Evolutionary conservation across 2,797 vertebrate species (phyloP).

Genomic region (Harpagifer antarcticus): DNA sequence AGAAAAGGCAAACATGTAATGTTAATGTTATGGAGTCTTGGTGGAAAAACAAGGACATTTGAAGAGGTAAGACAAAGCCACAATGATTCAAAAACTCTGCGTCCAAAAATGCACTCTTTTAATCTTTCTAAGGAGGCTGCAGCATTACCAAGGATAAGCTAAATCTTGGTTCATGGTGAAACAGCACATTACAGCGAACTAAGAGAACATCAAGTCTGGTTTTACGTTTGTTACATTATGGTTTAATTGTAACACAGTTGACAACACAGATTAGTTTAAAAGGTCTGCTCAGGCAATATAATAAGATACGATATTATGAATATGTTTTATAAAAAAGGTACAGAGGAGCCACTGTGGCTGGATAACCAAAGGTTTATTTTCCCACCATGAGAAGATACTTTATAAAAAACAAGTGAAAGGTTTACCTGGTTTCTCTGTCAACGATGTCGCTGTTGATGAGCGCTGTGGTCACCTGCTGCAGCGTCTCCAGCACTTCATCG

Average conservation of each 20-base stretch:
- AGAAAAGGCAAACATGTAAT: not conserved
- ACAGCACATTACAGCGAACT: constrained; percentile 18
- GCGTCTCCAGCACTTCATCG: constrained; percentile 97
- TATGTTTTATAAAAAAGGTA: not conserved
- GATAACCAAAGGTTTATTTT: no score
- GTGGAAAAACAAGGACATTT: constrained; percentile 3
- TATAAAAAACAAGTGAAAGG: constrained; percentile 5
- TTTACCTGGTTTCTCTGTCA: constrained; percentile 94
- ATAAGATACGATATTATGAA: not conserved
- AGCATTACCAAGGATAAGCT: constrained; percentile 31
- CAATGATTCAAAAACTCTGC: not conserved
- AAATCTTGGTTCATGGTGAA: constrained; percentile 41
- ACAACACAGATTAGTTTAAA: constrained; percentile 20
- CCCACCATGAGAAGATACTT: not conserved
- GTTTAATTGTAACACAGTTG: constrained; percentile 26
- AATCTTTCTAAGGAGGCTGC: constrained; percentile 6
- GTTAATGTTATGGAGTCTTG: not conserved
- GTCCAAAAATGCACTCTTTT: constrained; percentile 3
- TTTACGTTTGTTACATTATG: constrained; percentile 14
- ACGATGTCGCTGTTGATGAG: constrained; percentile 94
- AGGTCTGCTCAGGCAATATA: not conserved
- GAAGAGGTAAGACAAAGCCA: constrained; percentile 4
- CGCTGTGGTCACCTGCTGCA: constrained; percentile 97
- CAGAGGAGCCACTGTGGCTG: not conserved
- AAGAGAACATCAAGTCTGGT: constrained; percentile 12